phyloP scores from a whole-genome alignment of 2,797 vertebrate genomes.

The Pipistrellus pygmaeus region DNA sequence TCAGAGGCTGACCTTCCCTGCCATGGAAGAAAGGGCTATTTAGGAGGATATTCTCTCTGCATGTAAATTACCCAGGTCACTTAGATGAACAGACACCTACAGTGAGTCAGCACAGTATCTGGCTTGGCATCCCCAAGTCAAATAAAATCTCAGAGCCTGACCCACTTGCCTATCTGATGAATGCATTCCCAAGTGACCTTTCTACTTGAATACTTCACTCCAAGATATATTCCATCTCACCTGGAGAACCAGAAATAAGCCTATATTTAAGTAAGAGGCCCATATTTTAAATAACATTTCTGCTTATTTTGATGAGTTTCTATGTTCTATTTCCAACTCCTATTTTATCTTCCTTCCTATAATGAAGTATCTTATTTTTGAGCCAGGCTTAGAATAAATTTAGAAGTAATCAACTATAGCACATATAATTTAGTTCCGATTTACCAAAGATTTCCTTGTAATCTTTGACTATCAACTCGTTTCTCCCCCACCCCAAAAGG shows the following conservation, averaged over 20 bases:
- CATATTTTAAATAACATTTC: constrained; percentile 57
- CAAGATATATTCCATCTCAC: constrained; percentile 27
- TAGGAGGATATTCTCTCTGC: constrained; percentile 53
- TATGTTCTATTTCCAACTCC: constrained; percentile 48
- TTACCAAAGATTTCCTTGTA: constrained; percentile 32
- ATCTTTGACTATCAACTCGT: constrained; percentile 1
- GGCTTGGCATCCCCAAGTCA: background rate
- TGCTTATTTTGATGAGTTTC: constrained; percentile 33
- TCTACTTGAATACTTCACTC: constrained; percentile 1
- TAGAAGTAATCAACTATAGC: constrained; percentile 23
- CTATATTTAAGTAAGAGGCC: constrained; percentile 32
- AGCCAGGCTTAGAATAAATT: constrained; percentile 49
- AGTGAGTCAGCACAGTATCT: constrained; percentile 24
- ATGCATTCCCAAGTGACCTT: constrained; percentile 27
- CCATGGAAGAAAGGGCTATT: constrained; percentile 77
- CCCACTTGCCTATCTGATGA: background rate
- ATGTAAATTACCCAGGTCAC: background rate
- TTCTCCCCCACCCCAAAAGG: background rate
- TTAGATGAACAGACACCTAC: constrained; percentile 40
- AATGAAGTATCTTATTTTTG: constrained; percentile 40
- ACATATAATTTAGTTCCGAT: constrained; percentile 39
- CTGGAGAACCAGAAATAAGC: constrained; percentile 44
- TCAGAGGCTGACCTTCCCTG: constrained; percentile 99
- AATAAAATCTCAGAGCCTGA: background rate
- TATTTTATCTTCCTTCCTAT: constrained; percentile 39